Conservation (phyloP, 2,797 vertebrate genomes). For the Lithobates pipiens region DNA sequence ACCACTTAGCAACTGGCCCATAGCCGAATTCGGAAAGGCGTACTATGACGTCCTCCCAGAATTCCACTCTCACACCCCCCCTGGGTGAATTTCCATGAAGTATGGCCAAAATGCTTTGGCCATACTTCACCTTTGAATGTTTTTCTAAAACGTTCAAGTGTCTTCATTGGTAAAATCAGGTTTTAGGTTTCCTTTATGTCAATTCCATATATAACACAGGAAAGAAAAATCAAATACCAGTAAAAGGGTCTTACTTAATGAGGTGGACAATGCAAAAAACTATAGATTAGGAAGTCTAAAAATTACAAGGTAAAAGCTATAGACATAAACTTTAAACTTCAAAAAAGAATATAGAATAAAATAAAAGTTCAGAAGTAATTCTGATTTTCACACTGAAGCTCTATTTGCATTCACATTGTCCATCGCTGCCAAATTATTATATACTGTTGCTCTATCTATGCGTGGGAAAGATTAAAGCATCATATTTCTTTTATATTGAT, state of each 20-base stretch:
- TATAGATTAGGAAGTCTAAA: not conserved
- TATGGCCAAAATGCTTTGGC: too few species aligned
- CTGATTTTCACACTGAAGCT: not conserved
- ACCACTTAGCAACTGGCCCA: too few species aligned
- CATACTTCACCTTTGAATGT: not conserved
- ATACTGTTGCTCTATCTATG: constrained; percentile 39
- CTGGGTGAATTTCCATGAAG: too few species aligned
- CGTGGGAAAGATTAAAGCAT: constrained; percentile 39
- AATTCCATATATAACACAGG: not conserved
- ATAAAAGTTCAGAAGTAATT: not conserved
- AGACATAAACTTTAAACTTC: too few species aligned
- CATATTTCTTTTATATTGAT: constrained; percentile 58
- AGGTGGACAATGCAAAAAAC: too few species aligned
- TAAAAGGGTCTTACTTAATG: not conserved
- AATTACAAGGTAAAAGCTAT: not conserved
- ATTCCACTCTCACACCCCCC: too few species aligned
- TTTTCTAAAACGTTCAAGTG: constrained; percentile 18
- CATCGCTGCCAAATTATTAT: constrained; percentile 48
- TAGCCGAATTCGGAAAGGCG: too few species aligned
- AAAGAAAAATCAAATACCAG: constrained; percentile 3
- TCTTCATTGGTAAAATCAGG: constrained; percentile 12
- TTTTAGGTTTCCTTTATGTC: not conserved
- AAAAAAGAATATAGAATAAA: not conserved
- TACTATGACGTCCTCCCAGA: too few species aligned
- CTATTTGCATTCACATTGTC: constrained; percentile 45